phyloP scores from a whole-genome alignment of 2,113 vertebrate genomes.

The Physeter macrocephalus region DNA sequence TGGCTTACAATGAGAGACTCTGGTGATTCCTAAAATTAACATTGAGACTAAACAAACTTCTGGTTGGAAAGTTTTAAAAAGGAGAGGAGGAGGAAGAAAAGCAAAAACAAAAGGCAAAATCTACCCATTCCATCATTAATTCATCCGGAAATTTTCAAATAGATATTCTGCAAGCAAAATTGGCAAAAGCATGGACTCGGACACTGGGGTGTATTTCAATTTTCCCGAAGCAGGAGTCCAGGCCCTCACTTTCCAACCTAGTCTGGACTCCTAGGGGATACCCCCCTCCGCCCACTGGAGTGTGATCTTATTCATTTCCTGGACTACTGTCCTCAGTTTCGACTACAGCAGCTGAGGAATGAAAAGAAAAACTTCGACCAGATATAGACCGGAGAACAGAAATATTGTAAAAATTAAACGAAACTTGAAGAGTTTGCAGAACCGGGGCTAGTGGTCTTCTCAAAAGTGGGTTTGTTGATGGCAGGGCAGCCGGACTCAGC shows the following conservation, averaged over 20 bases:
- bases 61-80: background rate
- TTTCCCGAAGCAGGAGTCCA: background rate
- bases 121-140: background rate
- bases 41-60: background rate
- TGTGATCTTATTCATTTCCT: background rate
- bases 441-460: background rate
- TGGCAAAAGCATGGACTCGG: background rate
- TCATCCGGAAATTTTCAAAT: background rate
- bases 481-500: background rate
- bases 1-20: background rate
- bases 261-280: fast-evolving
- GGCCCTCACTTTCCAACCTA: background rate
- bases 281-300: background rate
- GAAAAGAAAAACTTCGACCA: background rate
- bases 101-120: background rate
- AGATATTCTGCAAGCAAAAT: background rate
- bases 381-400: background rate
- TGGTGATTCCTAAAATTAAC: background rate
- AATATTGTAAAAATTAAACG: background rate
- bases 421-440: conserved; percentile 25
- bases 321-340: background rate
- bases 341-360: background rate
- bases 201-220: background rate
- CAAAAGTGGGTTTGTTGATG: background rate
- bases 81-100: background rate